Percentiles rank a stretch among this genome's conserved stretches.
These are phyloP conservation scores for Poeciliopsis retropinna DNA, from an alignment of 2,113 vertebrate genomes.

Conservation along the genomic window DNA sequence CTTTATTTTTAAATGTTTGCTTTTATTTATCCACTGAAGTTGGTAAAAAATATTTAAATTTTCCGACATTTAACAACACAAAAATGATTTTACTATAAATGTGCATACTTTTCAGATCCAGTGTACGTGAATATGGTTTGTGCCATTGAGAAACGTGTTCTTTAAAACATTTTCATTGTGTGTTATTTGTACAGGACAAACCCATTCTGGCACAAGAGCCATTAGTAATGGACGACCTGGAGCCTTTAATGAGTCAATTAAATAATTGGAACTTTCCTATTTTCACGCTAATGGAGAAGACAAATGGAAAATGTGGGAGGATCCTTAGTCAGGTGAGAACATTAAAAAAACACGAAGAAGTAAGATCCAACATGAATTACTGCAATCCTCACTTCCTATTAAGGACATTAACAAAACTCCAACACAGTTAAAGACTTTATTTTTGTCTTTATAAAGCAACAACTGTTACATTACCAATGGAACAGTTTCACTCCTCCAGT, in stretches of 20 bases:
- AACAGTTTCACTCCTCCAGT: not conserved
- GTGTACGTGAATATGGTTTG: not conserved
- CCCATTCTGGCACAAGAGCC: conserved; percentile 91
- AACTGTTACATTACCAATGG: not conserved
- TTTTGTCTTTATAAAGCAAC: not conserved
- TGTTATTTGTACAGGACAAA: conserved; percentile 82
- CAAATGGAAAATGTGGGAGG: conserved; percentile 88
- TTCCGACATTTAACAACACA: too few relatives aligned
- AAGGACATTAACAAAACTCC: not conserved
- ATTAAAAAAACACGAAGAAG: not conserved
- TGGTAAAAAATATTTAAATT: too few relatives aligned
- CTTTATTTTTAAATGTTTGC: not conserved
- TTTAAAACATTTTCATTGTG: conserved; percentile 14
- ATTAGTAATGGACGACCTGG: conserved; percentile 92
- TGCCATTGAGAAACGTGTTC: not conserved
- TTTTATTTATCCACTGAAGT: too few relatives aligned
- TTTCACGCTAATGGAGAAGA: conserved; percentile 95
- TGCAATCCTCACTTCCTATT: not conserved
- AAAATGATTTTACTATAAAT: not conserved
- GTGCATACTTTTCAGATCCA: too few relatives aligned
- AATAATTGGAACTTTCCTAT: conserved; percentile 99
- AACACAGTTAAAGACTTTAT: not conserved
- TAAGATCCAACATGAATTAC: not conserved
- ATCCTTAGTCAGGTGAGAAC: conserved; percentile 96
- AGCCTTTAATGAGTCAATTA: conserved; percentile 89